phyloP scores from a whole-genome alignment of 2,797 vertebrate genomes.

The Enteromius paludinosus region DNA sequence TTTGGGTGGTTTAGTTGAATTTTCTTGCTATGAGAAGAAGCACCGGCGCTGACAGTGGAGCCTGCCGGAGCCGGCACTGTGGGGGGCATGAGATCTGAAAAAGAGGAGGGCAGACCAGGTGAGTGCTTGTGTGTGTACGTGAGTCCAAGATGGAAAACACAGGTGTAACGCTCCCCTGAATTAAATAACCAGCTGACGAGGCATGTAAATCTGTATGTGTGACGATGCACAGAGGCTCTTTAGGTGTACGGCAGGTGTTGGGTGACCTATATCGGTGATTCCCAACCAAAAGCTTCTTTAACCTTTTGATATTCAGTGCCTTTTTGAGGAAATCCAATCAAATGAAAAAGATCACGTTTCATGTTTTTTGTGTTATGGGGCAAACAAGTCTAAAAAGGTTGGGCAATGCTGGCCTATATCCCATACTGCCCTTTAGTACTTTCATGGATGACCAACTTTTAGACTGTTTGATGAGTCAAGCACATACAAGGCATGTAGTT shows the following conservation, averaged over 20 bases:
- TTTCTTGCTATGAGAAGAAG: conserved; percentile 74
- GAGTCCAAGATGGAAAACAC: neutral
- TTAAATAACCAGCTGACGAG: neutral
- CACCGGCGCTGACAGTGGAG: conserved; percentile 75
- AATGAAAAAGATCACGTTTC: neutral
- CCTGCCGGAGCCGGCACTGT: conserved; percentile 67
- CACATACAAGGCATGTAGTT: neutral
- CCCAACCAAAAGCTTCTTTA: neutral
- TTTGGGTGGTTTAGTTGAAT: conserved; percentile 45
- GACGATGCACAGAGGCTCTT: neutral
- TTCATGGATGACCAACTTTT: conserved; percentile 1
- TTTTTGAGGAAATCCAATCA: neutral
- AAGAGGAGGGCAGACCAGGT: conserved; percentile 77
- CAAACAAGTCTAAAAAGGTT: neutral
- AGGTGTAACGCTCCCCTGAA: neutral
- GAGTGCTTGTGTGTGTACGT: conserved; percentile 61
- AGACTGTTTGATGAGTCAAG: conserved; percentile 21
- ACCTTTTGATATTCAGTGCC: neutral
- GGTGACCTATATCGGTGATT: conserved; percentile 4
- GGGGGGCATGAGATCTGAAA: conserved; percentile 78
- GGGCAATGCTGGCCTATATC: neutral
- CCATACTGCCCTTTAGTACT: neutral
- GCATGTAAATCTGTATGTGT: conserved; percentile 7
- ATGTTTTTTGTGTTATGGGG: neutral
- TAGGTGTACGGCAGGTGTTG: neutral